Evolutionary conservation across 2,797 vertebrate species (phyloP), one percentile per base, ranked within the genome.

Genomic region (Sphenopsis melanotis): DNA sequence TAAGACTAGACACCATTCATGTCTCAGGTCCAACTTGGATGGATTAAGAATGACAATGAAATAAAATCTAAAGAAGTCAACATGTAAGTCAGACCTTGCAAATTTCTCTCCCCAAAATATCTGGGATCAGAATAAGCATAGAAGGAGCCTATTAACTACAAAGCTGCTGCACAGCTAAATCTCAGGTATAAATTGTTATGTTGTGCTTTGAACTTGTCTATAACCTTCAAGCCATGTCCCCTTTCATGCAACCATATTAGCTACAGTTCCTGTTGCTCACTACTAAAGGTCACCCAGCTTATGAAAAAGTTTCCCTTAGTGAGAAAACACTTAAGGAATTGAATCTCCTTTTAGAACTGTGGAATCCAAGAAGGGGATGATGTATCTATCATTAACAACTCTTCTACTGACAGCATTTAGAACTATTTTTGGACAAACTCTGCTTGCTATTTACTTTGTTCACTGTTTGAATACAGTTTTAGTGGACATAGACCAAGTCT

Each of bases 401-500:
- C 47, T 81, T 63, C 60, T 11, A 34, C 24, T 63, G 86, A 50
- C 82, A 87, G 65, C 1, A 77, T 90, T 64, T 63, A 52, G 80
- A 89, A 19, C 36, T 89, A 72, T 81, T 93, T 87, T 69, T 70
- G 71, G 57, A 55, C 64, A 93, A 90, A 69, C 41, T 75, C 57
- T 1, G 1, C 76, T 63, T 77, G 74, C 60, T 74, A 66, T 82
- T 94, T 93, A 83, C 47, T 94, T 81, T 80, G 34, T 60, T 85
- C 72, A 37, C 46, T 83, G 60, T 74, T 92, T 94, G 80, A 96
- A 87, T 66, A 78, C 49, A 83, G 79, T 66, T 90, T 93, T 87
- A 96, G 85, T 68, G 89, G 95, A 93, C 89, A 63, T 4, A 94
- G 86, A 83, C 36, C 61, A 91, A 76, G 69, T 68, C 84, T 96